Evolutionary conservation across 2,888 invertebrate genomes (phyloP), one percentile per base, ranked within the genome.

Genomic region (Ceriagrion tenellum): DNA sequence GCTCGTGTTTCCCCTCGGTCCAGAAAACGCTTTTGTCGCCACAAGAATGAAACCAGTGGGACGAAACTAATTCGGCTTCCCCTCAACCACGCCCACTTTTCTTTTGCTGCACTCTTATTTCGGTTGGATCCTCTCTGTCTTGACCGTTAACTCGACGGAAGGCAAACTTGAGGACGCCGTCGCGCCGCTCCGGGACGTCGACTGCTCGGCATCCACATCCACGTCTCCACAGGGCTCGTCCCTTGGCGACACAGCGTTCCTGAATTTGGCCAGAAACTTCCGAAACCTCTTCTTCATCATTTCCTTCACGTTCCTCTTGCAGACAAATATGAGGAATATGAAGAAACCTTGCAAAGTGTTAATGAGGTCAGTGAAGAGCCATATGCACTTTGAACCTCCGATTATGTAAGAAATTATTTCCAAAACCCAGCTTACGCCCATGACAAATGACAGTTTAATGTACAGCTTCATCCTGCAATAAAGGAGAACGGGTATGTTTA

Each of bases 341-440:
- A 98, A 97, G 55, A 97, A 96, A 0, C 98, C 98, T 89, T 98
- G 97, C 59, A 97, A 97, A 74, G 97, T 97, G 96, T 98, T 98
- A 95, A 97, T 97, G 47, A 96, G 90, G 95, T 96, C 96, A 20
- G 96, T 95, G 18, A 96, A 59, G 63, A 96, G 95, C 96, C 96
- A 96, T 16, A 95, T 95, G 91, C 90, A 95, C 18, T 95, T 95
- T 23, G 96, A 96, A 12, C 97, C 97, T 0, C 97, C 97, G 0
- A 97, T 97, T 90, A 97, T 97, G 97, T 98, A 98, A 0, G 98
- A 98, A 0, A 98, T 97, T 95, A 98, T 97, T 96, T 98, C 98
- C 96, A 98, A 97, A 56, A 98, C 97, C 98, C 98, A 98, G 95
- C 98, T 98, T 16, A 98, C 97, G 0, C 98, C 98, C 97, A 98